A percentile compares a stretch with the other conserved stretches of the same genome.
These are phyloP conservation scores for Microcebus murinus DNA, from an alignment of 2,113 vertebrate genomes.

Conservation along the genomic window DNA sequence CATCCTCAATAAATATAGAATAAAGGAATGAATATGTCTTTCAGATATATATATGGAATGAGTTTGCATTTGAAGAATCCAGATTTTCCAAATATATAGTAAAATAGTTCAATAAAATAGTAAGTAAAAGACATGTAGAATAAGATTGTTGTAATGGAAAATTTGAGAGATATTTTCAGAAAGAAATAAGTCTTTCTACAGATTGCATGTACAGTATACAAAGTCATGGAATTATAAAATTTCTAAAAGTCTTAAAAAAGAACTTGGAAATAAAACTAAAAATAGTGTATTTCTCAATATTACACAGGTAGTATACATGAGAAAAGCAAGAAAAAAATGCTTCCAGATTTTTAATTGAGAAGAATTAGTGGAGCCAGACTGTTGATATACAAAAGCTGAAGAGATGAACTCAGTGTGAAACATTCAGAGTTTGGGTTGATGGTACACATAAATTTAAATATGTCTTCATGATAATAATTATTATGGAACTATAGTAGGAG, in stretches of 20 bases:
- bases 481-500: background rate
- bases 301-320: background rate
- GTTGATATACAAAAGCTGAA: background rate
- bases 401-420: background rate
- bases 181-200: background rate
- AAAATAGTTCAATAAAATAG: background rate
- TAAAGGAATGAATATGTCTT: background rate
- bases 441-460: background rate
- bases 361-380: background rate
- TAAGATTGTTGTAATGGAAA: background rate
- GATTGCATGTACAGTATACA: background rate
- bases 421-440: background rate
- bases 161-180: background rate
- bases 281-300: background rate
- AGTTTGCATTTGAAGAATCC: background rate
- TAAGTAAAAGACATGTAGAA: background rate
- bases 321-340: background rate
- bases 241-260: background rate
- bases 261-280: background rate
- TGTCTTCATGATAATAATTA: background rate
- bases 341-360: constrained; percentile 20
- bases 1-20: background rate
- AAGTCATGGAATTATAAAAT: background rate
- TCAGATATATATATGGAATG: background rate
- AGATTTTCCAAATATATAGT: background rate